A percentile compares a stretch with the other conserved stretches of the same genome.
phyloP scores from a whole-genome alignment of 2,113 vertebrate species.

The Nesospiza acunhae region DNA sequence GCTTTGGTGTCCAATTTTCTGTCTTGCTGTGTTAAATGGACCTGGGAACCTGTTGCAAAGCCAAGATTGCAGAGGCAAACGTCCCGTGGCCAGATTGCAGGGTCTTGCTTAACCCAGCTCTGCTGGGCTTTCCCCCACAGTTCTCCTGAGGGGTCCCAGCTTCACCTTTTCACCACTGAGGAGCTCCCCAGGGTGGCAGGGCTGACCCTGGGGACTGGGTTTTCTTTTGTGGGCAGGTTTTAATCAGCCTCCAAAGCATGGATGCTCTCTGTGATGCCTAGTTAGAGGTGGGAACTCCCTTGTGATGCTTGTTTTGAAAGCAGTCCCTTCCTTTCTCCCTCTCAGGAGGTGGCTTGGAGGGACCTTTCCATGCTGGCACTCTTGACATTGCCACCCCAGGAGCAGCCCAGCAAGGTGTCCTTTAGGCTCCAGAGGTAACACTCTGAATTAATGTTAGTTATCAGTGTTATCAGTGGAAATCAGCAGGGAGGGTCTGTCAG shows the following conservation, averaged over 20 bases:
- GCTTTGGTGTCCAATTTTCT: not conserved
- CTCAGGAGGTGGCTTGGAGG: not conserved
- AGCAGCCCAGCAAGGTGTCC: not conserved
- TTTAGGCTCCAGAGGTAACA: not conserved
- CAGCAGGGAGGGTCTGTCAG: not conserved
- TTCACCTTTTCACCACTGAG: conserved; percentile 20
- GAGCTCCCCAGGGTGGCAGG: rapidly evolving
- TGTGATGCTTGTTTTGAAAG: not conserved
- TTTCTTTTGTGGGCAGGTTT: not conserved
- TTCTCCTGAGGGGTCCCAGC: not conserved
- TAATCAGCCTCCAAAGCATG: not conserved
- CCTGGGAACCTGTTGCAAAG: not conserved
- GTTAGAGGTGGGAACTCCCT: not conserved
- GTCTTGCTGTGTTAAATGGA: conserved; percentile 34
- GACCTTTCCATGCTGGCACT: not conserved
- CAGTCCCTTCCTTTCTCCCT: not conserved
- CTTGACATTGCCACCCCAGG: rapidly evolving
- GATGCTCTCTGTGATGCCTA: rapidly evolving
- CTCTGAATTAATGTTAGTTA: not conserved
- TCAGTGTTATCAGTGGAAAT: not conserved
- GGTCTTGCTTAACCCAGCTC: conserved; percentile 27
- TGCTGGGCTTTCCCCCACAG: not conserved
- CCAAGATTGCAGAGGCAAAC: not conserved
- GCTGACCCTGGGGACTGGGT: rapidly evolving
- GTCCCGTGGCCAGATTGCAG: not conserved